phyloP scores from a whole-genome alignment of 2,888 invertebrate genomes.

The Ophion ellenae region DNA sequence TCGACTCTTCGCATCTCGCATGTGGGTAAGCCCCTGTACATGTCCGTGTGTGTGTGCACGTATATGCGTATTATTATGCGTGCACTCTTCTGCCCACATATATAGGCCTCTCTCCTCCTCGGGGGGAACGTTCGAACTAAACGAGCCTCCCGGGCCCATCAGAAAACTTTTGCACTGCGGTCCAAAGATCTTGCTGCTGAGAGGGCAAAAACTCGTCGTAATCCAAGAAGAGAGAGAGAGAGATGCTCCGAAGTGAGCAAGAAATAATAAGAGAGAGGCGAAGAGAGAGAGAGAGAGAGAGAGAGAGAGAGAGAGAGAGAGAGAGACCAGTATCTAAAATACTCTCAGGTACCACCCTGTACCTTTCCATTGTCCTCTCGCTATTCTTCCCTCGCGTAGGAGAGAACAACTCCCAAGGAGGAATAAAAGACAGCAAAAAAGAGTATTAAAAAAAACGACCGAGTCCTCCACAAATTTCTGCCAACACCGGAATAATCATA shows the following conservation, averaged over 20 bases:
- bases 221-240: slow-evolving; percentile 20
- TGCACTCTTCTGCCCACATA: slow-evolving; percentile 54
- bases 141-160: slow-evolving; percentile 55
- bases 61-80: slow-evolving; percentile 33
- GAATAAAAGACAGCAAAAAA: slow-evolving; percentile 3
- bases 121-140: slow-evolving; percentile 24
- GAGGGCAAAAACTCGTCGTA: slow-evolving; percentile 36
- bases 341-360: slow-evolving; percentile 56
- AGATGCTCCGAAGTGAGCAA: no score
- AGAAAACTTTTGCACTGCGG: slow-evolving; percentile 38
- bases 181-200: slow-evolving; percentile 14
- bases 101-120: slow-evolving; percentile 4
- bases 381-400: slow-evolving; percentile 54
- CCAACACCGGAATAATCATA: neutral
- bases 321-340: slow-evolving; percentile 52
- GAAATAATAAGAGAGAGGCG: neutral
- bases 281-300: neutral
- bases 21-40: neutral
- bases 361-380: slow-evolving; percentile 54
- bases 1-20: slow-evolving; percentile 14
- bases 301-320: slow-evolving; percentile 14
- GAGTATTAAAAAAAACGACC: slow-evolving; percentile 17
- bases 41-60: neutral
- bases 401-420: slow-evolving; percentile 23
- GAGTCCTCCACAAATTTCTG: neutral